A percentile compares a stretch with the other conserved stretches of the same genome.
These are phyloP conservation scores for Siderastrea radians DNA, from an alignment of 92 coral and sea anemone genomes.

Conservation along the genomic window DNA sequence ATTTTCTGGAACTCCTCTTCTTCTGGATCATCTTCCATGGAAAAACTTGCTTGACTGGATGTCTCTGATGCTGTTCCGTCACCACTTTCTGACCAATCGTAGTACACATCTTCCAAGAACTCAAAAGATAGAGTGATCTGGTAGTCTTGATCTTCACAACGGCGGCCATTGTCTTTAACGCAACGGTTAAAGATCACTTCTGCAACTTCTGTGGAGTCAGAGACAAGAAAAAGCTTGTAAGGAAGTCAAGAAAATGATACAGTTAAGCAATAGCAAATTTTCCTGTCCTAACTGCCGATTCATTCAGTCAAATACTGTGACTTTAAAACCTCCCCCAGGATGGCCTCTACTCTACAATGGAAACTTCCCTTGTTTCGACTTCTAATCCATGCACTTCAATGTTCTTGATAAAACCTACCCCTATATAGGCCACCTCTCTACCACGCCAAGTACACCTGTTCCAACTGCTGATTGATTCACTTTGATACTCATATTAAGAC, in stretches of 20 bases:
- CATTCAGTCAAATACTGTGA: too few species aligned
- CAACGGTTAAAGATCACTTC: slow-evolving; percentile 87
- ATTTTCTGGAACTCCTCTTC: slow-evolving; percentile 53
- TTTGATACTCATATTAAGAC: too few species aligned
- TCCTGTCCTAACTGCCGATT: too few species aligned
- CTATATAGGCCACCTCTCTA: too few species aligned
- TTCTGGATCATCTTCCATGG: slow-evolving; percentile 56
- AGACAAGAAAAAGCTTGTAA: neutral
- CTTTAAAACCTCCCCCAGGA: too few species aligned
- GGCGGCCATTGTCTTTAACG: slow-evolving; percentile 77
- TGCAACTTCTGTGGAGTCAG: slow-evolving; percentile 80
- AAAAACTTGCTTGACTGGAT: slow-evolving; percentile 68
- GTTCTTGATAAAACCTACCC: too few species aligned
- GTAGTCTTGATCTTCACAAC: slow-evolving; percentile 74
- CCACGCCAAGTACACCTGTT: too few species aligned
- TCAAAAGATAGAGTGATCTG: slow-evolving; percentile 79
- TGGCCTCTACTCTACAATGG: too few species aligned
- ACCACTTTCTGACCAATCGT: slow-evolving; percentile 72
- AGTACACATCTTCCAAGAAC: slow-evolving; percentile 92
- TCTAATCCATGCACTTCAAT: too few species aligned
- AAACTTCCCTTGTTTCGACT: too few species aligned
- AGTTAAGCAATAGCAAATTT: neutral
- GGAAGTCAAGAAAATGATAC: neutral
- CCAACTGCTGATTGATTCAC: too few species aligned
- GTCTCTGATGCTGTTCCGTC: slow-evolving; percentile 74